Conservation (phyloP, 2,888 invertebrate genomes). For the Volucella inanis region DNA sequence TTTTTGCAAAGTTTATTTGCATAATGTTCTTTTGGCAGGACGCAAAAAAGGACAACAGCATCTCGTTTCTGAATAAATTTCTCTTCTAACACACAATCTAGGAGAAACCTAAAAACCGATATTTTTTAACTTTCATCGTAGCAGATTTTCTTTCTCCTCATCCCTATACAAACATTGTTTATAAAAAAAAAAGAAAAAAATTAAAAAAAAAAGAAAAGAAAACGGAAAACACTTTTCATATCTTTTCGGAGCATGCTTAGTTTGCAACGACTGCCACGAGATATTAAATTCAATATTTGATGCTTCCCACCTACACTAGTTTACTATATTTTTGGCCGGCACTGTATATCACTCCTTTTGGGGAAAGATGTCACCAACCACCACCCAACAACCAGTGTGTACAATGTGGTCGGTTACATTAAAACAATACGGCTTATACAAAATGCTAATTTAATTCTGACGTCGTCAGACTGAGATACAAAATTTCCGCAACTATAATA, state of each 20-base stretch:
- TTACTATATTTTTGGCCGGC: neutral
- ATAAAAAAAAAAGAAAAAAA: too few relatives aligned
- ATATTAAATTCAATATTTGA: constrained; percentile 65
- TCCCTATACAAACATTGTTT: too few relatives aligned
- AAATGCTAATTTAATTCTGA: constrained; percentile 59
- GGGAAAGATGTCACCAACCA: constrained; percentile 30
- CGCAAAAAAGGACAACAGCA: constrained; percentile 26
- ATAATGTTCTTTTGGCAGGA: constrained; percentile 46
- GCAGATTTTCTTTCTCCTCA: too few relatives aligned
- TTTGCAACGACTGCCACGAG: constrained; percentile 31
- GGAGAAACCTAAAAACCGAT: constrained; percentile 17
- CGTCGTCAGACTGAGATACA: constrained; percentile 28
- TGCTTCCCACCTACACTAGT: constrained; percentile 19
- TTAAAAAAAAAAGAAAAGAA: too few relatives aligned
- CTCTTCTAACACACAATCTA: constrained; percentile 21
- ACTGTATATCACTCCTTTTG: constrained; percentile 26
- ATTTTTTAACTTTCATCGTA: constrained; percentile 41
- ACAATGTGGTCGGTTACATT: neutral
- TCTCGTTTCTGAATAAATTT: constrained; percentile 62
- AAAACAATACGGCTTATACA: constrained; percentile 22
- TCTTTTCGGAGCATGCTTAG: constrained; percentile 54
- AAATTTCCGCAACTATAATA: constrained; percentile 16
- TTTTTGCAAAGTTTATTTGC: constrained; percentile 46
- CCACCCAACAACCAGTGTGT: neutral
- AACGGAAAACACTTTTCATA: neutral